Conservation (phyloP, 2,113 vertebrate species). For the Podarcis muralis region DNA sequence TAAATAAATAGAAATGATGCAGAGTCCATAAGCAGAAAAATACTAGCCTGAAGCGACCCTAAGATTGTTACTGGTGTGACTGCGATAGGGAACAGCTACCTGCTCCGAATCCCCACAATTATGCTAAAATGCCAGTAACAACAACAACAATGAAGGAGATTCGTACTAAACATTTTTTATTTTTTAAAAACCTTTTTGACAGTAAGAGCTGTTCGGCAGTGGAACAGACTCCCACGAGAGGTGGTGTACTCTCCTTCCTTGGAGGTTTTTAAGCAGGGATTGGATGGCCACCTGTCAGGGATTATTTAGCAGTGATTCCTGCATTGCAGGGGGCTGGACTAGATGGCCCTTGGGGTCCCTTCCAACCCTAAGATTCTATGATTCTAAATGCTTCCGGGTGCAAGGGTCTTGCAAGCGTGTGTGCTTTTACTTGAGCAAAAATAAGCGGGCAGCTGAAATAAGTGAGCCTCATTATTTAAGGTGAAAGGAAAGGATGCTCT, state of each 20-base stretch:
- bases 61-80: neutral
- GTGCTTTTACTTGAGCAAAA: neutral
- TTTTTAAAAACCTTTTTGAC: neutral
- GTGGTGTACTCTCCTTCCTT: no score
- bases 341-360: no score
- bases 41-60: no score
- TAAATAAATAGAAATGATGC: no score
- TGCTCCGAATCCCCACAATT: neutral
- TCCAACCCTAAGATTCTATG: neutral
- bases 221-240: no score
- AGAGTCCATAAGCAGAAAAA: no score
- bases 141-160: neutral
- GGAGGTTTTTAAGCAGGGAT: no score
- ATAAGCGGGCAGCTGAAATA: constrained; percentile 4
- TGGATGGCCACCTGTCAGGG: no score
- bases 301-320: no score
- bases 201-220: no score
- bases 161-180: neutral
- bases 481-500: constrained; percentile 49
- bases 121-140: neutral
- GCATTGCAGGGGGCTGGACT: no score
- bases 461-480: constrained; percentile 47
- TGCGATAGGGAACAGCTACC: neutral
- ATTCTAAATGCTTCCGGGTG: constrained; percentile 13
- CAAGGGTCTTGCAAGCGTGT: fast-evolving